Percentiles rank a stretch among this genome's conserved stretches.
phyloP scores from a whole-genome alignment of 2,888 invertebrate species.

The Cerceris rybyensis region DNA sequence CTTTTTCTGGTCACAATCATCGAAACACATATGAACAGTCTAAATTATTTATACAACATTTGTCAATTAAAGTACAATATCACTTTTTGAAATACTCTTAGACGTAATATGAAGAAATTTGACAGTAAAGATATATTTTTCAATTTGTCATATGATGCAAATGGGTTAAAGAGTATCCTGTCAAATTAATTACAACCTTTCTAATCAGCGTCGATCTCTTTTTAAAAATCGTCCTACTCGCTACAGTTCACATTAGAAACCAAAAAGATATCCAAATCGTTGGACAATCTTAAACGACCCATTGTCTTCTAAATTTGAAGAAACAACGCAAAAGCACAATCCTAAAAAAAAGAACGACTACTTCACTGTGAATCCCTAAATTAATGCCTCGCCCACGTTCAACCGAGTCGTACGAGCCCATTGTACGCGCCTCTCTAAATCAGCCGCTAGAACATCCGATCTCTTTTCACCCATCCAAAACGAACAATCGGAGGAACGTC shows the following conservation, averaged over 20 bases:
- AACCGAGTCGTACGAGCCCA: conserved; percentile 26
- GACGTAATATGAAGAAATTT: too few relatives aligned
- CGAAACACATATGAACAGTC: too few relatives aligned
- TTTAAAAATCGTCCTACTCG: too few relatives aligned
- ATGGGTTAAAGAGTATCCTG: too few relatives aligned
- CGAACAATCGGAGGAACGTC: conserved; percentile 7
- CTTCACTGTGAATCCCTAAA: conserved; percentile 39
- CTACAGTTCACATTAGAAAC: not conserved
- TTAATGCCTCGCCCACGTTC: conserved; percentile 52
- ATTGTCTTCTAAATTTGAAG: conserved; percentile 39
- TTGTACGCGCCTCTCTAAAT: conserved; percentile 56
- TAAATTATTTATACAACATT: too few relatives aligned
- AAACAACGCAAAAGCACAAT: conserved; percentile 11
- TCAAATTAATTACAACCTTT: too few relatives aligned
- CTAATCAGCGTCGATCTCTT: too few relatives aligned
- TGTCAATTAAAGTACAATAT: too few relatives aligned
- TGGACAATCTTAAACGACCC: not conserved
- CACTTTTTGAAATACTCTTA: too few relatives aligned
- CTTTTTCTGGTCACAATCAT: too few relatives aligned
- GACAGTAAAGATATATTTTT: too few relatives aligned
- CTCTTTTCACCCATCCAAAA: conserved; percentile 30
- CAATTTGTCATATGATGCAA: too few relatives aligned
- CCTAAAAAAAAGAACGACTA: conserved; percentile 18
- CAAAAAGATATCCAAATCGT: not conserved
- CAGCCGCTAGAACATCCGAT: conserved; percentile 39